Percentiles rank a stretch among this genome's conserved stretches.
phyloP scores from a whole-genome alignment of 2,797 vertebrate species.

The Hipposideros larvatus region DNA sequence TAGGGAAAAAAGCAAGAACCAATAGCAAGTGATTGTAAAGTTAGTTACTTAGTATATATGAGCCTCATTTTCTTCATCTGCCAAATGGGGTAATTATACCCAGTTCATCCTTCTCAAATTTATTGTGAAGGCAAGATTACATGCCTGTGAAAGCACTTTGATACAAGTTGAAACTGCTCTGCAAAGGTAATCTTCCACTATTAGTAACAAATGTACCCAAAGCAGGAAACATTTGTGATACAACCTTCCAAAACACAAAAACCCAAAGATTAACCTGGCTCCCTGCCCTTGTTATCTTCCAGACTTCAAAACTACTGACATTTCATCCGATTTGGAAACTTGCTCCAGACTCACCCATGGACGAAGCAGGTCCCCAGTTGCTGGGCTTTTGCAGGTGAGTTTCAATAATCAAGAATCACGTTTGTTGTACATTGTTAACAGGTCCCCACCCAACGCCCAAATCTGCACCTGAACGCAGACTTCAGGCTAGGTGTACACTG shows the following conservation, averaged over 20 bases:
- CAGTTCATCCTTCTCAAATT: constrained; percentile 1
- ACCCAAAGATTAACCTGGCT: not conserved
- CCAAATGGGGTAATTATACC: constrained; percentile 62
- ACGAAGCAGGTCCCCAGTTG: not conserved
- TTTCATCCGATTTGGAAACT: not conserved
- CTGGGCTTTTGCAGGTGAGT: not conserved
- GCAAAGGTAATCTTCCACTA: constrained; percentile 62
- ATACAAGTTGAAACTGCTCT: constrained; percentile 47
- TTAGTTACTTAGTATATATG: not conserved
- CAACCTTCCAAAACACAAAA: constrained; percentile 17
- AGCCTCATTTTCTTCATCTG: constrained; percentile 58
- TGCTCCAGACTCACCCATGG: not conserved
- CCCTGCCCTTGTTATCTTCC: not conserved
- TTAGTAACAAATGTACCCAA: not conserved
- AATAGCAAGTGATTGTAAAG: not conserved
- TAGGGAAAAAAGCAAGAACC: not conserved
- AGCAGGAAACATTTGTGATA: constrained; percentile 47
- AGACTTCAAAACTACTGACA: not conserved
- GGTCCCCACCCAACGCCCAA: not conserved
- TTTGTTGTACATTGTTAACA: not conserved
- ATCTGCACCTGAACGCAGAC: not conserved
- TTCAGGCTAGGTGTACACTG: not conserved
- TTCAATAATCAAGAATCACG: not conserved
- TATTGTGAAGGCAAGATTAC: constrained; percentile 53
- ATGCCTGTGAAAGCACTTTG: constrained; percentile 62